A percentile compares a stretch with the other conserved stretches of the same genome.
phyloP scores from a whole-genome alignment of 2,797 vertebrate species.

The Coregonus suidteri region DNA sequence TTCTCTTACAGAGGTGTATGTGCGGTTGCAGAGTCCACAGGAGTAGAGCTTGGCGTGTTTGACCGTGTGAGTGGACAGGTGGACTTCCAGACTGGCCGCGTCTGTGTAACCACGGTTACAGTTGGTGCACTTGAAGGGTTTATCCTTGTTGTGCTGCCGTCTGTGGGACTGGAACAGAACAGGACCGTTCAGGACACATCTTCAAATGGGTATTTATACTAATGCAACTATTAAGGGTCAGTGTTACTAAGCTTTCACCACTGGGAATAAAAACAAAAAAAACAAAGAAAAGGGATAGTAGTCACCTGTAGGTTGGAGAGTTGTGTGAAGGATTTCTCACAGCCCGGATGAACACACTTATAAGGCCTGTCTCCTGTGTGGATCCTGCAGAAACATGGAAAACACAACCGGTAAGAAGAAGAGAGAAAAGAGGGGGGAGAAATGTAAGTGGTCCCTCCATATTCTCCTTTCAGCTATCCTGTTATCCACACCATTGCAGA shows the following conservation, averaged over 20 bases:
- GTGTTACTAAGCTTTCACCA: too few relatives aligned
- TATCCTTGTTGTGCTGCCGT: conserved; percentile 99
- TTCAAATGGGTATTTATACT: not conserved
- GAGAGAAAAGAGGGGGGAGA: conserved; percentile 9
- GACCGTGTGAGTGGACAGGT: conserved; percentile 96
- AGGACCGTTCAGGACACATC: not conserved
- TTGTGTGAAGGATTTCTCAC: conserved; percentile 98
- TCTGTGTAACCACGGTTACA: conserved; percentile 97
- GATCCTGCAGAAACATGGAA: conserved; percentile 78
- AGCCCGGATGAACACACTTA: conserved; percentile 93
- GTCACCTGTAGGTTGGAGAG: conserved; percentile 97
- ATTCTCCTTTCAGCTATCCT: not conserved
- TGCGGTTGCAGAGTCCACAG: conserved; percentile 95
- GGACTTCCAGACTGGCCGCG: conserved; percentile 90
- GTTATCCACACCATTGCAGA: not conserved
- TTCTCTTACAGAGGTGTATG: conserved; percentile 92
- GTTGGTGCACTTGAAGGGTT: conserved; percentile 98
- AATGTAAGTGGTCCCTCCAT: not conserved
- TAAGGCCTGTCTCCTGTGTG: conserved; percentile 98
- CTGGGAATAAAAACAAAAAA: not conserved
- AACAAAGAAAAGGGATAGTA: not conserved
- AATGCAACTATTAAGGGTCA: conserved; percentile 3
- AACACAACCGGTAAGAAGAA: conserved; percentile 16
- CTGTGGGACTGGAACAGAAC: conserved; percentile 86
- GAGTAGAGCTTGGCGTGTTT: conserved; percentile 98